A percentile compares a stretch with the other conserved stretches of the same genome.
Evolutionary conservation across 2,797 vertebrate species (phyloP).

Genomic region (Miichthys miiuy): DNA sequence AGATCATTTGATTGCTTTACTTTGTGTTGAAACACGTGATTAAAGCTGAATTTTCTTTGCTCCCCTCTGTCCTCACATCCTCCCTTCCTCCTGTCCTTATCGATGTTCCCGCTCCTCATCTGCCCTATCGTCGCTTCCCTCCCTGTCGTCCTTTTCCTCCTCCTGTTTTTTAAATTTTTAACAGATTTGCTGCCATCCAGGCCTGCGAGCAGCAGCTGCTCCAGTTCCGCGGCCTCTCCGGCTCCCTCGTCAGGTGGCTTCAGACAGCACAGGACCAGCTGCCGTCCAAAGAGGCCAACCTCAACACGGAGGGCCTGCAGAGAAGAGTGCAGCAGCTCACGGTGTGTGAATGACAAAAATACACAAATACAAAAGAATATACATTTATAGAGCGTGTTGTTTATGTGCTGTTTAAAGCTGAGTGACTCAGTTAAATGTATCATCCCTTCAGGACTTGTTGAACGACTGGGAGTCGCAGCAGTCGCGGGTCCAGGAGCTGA

Average conservation of each 20-base stretch:
- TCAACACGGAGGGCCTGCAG: constrained; percentile 90
- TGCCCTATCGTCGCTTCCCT: background rate
- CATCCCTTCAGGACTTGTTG: constrained; percentile 86
- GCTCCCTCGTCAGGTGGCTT: constrained; percentile 91
- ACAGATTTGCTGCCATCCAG: constrained; percentile 90
- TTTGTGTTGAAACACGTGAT: background rate
- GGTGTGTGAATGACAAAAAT: constrained; percentile 77
- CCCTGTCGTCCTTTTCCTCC: background rate
- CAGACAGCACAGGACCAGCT: constrained; percentile 90
- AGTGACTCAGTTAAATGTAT: background rate
- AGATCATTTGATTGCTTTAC: background rate
- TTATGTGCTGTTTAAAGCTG: background rate
- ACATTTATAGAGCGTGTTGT: background rate
- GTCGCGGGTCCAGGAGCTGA: constrained; percentile 89
- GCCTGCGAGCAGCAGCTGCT: constrained; percentile 92
- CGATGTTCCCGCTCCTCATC: background rate
- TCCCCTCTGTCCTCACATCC: background rate
- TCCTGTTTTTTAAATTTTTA: background rate
- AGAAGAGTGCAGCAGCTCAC: constrained; percentile 89
- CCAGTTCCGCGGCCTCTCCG: constrained; percentile 90
- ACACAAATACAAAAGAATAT: background rate
- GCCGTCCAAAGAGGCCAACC: constrained; percentile 86
- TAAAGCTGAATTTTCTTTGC: background rate
- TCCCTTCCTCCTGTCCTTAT: background rate
- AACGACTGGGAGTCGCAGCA: constrained; percentile 91